phyloP scores from a whole-genome alignment of 2,888 invertebrate genomes.

The Pammene aurita region DNA sequence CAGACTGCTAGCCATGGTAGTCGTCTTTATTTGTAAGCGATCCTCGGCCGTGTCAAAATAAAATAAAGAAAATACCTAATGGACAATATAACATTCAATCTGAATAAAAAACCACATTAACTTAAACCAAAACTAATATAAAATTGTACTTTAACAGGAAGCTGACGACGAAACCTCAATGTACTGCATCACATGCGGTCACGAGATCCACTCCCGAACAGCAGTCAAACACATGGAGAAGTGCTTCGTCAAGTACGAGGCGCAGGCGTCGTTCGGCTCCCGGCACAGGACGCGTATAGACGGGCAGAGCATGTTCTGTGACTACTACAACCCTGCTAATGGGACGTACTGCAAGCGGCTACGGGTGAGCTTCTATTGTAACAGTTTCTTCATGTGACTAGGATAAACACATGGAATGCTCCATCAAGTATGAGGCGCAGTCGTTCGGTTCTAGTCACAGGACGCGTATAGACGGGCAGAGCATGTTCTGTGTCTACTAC shows the following conservation, averaged over 20 bases:
- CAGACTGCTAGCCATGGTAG: too few species aligned
- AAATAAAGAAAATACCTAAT: too few species aligned
- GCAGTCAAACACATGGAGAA: conserved; percentile 99
- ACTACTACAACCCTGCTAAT: conserved; percentile 94
- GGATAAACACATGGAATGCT: too few species aligned
- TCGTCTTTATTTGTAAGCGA: too few species aligned
- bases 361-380: conserved; percentile 82
- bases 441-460: conserved; percentile 97
- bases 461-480: conserved; percentile 95
- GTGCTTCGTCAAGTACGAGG: conserved; percentile 98
- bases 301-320: conserved; percentile 98
- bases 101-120: too few species aligned
- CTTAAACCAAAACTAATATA: not conserved
- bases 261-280: conserved; percentile 98
- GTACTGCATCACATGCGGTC: conserved; percentile 98
- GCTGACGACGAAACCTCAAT: conserved; percentile 89
- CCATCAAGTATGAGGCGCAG: too few species aligned
- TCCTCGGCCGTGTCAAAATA: too few species aligned
- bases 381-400: too few species aligned
- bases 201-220: conserved; percentile 95
- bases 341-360: conserved; percentile 97
- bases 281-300: conserved; percentile 97
- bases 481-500: conserved; percentile 99
- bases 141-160: conserved; percentile 57
- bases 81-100: too few species aligned